phyloP scores from a whole-genome alignment of 1,140 invertebrate genomes.

The Nebria ingens region DNA sequence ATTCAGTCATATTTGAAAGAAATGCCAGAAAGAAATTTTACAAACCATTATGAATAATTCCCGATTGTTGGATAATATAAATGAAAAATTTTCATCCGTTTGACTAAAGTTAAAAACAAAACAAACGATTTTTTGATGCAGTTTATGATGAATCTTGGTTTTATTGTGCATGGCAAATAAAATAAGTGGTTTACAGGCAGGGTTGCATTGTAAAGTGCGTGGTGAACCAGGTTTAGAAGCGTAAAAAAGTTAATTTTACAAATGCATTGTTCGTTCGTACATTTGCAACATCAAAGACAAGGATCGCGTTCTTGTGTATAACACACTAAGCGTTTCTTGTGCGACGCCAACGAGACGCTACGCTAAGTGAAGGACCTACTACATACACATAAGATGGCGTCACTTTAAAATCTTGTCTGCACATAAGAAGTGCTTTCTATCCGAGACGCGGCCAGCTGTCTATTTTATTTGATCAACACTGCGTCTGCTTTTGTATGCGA shows the following conservation, averaged over 20 bases:
- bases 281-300: not conserved
- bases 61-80: not conserved
- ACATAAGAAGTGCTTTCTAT: not conserved
- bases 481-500: constrained; percentile 16
- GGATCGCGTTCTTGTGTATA: not conserved
- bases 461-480: not conserved
- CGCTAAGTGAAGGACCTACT: no score
- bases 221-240: no score
- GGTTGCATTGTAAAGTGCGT: not conserved
- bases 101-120: not conserved
- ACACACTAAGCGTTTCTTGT: not conserved
- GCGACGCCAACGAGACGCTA: no score
- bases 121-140: no score
- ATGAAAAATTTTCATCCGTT: not conserved
- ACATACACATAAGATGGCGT: no score
- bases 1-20: no score
- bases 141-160: not conserved
- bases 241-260: constrained; percentile 4
- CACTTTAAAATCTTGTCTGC: no score
- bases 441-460: not conserved
- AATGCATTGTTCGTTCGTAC: not conserved
- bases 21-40: no score
- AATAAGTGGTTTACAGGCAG: not conserved
- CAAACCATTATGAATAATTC: no score
- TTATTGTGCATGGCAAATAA: no score